Evolutionary conservation across 2,888 invertebrate species (phyloP).

Genomic region (Gisinianus flammeolus): DNA sequence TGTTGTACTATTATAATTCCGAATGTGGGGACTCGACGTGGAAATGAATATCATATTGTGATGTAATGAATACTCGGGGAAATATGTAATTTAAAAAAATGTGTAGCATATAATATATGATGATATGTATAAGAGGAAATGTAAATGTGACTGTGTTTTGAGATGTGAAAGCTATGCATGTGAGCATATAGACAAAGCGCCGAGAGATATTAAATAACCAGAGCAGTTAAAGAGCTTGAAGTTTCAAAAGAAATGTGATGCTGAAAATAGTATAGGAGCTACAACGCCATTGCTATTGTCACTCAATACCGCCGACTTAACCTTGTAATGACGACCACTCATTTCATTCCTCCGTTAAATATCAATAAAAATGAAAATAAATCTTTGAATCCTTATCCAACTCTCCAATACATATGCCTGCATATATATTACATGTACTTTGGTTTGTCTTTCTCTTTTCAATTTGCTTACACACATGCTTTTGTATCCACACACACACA

Average conservation of each 20-base stretch:
- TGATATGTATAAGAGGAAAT: too few species aligned
- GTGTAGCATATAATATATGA: too few species aligned
- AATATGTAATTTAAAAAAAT: too few species aligned
- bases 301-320: conserved; percentile 17
- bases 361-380: conserved; percentile 16
- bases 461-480: too few species aligned
- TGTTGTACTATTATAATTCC: too few species aligned
- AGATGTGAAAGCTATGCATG: too few species aligned
- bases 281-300: conserved; percentile 5
- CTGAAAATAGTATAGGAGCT: not conserved
- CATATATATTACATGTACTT: not conserved
- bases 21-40: too few species aligned
- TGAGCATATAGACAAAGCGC: not conserved
- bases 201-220: not conserved
- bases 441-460: not conserved
- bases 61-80: too few species aligned
- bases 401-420: not conserved
- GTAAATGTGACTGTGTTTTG: too few species aligned
- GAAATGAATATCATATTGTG: too few species aligned
- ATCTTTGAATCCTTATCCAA: not conserved
- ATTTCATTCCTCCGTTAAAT: not conserved
- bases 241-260: conserved; percentile 2
- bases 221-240: too few species aligned
- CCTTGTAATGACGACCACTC: conserved; percentile 10
- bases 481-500: too few species aligned